Base-by-base conservation (phyloP, 2,113 vertebrate species). In the Parotia lawesii region DNA sequence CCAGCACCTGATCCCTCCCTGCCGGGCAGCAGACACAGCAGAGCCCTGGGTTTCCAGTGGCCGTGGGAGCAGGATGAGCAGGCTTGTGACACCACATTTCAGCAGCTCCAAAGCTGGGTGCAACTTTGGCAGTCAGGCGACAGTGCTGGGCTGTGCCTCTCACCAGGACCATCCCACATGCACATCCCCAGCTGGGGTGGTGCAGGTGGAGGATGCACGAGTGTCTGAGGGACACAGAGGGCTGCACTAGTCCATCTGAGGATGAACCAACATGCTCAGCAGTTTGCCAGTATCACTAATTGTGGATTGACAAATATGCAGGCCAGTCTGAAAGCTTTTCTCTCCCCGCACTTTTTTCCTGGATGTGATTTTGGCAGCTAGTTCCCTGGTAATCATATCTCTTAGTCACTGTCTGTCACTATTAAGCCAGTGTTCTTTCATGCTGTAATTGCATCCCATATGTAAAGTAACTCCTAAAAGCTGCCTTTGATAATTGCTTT, bases 381-480 rank as follows among this genome's bases (percentile, higher is more conserved):
- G 33, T 40, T 95, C 74, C 67, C 60, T 70, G 42, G 84, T 87
- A 96, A 97, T 95, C 92, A 93, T 48, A 72, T 73, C 73, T 93
- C 82, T 83, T 92, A 93, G 90, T 96, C 91, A 88, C 70, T 93
- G 71, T 95, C 95, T 95, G 87, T 90, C 94, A 92, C 75, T 89
- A 70, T 89, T 80, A 80, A 89, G 75, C 70, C 91, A 85, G 85
- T 79, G 91, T 77, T 93, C 75, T 69, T 93, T 91, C 92, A 86
- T 9, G 2, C 28, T 60, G 35, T 84, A 95, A 96, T 92, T 94
- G 60, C 64, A 73, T 74, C 69, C 73, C 86, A 69, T 54, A 58
- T 72, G 87, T 91, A 76, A 94, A 95, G 72, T 95, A 75, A 67
- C 61, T 95, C 61, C 89, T 84, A 70, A 93, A 79, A 89, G 69